phyloP scores from a whole-genome alignment of 2,797 vertebrate genomes.

The Falco berigora region DNA sequence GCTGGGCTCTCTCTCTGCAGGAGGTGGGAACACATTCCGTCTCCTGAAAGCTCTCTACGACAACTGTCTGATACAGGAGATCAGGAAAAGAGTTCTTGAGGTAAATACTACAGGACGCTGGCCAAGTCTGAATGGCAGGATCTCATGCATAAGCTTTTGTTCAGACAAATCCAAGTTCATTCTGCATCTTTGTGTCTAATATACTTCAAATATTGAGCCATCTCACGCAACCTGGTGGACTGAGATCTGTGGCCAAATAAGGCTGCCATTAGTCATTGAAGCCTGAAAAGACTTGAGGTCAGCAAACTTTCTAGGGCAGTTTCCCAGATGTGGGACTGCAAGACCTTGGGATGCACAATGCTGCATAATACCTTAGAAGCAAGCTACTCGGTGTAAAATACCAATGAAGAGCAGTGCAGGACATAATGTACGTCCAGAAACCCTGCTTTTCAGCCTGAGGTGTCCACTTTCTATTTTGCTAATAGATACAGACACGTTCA shows the following conservation, averaged over 20 bases:
- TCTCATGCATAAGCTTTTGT: not conserved
- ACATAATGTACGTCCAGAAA: not conserved
- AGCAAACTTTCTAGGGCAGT: not conserved
- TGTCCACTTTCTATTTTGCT: not conserved
- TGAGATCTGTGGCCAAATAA: not conserved
- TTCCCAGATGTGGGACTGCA: not conserved
- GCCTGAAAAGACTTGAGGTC: not conserved
- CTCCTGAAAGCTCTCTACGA: conserved; percentile 86
- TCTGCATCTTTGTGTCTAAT: not conserved
- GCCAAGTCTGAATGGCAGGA: not conserved
- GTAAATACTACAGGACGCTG: conserved; percentile 47
- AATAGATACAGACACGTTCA: not conserved
- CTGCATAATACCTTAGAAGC: not conserved
- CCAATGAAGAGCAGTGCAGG: not conserved
- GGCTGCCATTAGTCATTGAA: not conserved
- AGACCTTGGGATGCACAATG: not conserved
- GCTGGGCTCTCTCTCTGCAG: conserved; percentile 57
- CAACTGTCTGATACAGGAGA: conserved; percentile 79
- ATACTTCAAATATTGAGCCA: not conserved
- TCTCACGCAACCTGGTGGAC: not conserved
- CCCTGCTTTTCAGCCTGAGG: not conserved
- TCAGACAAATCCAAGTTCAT: not conserved
- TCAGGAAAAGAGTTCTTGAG: conserved; percentile 82
- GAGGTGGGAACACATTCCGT: conserved; percentile 89
- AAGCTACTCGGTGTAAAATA: not conserved